Evolutionary conservation across 2,888 invertebrate genomes (phyloP), one percentile per base, ranked within the genome.

Genomic region (Horisme vitalbata): DNA sequence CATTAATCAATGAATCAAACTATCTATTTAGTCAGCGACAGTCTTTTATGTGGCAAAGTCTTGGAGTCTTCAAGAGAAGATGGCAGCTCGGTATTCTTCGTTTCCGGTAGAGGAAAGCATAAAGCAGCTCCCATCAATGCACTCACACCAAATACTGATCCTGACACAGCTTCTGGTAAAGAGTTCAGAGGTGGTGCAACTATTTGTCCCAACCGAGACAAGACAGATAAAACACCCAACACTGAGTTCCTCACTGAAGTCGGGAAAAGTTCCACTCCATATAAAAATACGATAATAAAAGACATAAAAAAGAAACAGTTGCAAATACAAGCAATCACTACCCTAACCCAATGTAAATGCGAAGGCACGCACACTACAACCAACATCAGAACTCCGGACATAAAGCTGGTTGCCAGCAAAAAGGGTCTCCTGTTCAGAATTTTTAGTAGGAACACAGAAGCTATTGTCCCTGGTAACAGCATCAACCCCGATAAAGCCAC

Each of bases 211-310:
- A 95, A 66, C 63, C 97, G 91, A 0, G 96, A 95, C 55, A 94
- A 90, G 83, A 95, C 93, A 0, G 96, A 95, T 31, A 95, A 92
- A 8, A 94, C 87, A 0, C 97, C 97, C 54, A 97, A 91, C 0
- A 95, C 96, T 34, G 94, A 93, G 69, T 96, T 96, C 15, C 97
- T 91, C 0, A 96, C 92, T 1, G 95, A 93, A 0, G 97, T 97
- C 0, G 97, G 97, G 71, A 96, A 97, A 10, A 96, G 75, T 79
- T 97, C 97, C 0, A 95, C 95, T 0, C 94, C 93, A 72, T 94
- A 97, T 10, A 97, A 91, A 73, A 96, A 97, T 3, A 94, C 93
- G 15, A 94, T 93, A 0, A 96, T 94, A 69, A 97, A 97, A 0
- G 94, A 92, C 32, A 95, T 91, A 0, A 95, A 94, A 59, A 95